Base-by-base conservation (phyloP, 2,113 vertebrate genomes). In the Tenrec ecaudatus region DNA sequence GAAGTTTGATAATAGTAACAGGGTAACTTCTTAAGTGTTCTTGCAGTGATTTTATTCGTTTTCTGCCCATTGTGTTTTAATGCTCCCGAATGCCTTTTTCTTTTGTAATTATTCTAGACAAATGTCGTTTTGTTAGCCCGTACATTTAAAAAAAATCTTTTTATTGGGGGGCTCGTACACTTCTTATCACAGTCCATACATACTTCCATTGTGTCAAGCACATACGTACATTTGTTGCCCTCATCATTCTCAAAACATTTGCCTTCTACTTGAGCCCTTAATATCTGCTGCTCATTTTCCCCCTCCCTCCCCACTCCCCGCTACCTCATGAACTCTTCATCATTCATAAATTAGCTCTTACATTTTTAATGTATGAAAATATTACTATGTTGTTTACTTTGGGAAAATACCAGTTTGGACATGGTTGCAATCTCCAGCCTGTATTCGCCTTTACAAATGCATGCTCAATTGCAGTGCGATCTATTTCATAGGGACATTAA, bases 391-490 rank as follows among this genome's bases (percentile, higher is more conserved):
- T 66, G 93, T 40, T 40, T 40, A 40, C 40, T 40, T 40, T 40
- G 40, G 40, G 40, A 40, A 40, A 40, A 40, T 40, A 40, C 40
- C 40, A 40, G 40, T 40, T 40, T 40, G 40, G 7, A 40, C 40
- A 40, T 40, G 40, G 40, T 40, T 40, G 40, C 40, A 58, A 60
- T 93, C 76, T 94, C 20, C 19, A 89, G 31, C 88, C 38, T 58
- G 3, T 79, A 43, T 84, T 43, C 10, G 68, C 76, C 66, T 92
- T 89, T 80, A 88, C 17, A 89, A 94, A 76, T 86, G 8, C 64
- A 43, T 66, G 33, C 29, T 22, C 38, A 75, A 79, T 57, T 84
- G 62, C 84, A 92, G 31, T 9, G 38, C 43, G 79, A 29, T 66
- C 27, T 75, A 27, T 89, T 91, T 92, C 38, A 64, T 25, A 53